phyloP scores from a whole-genome alignment of 2,888 invertebrate species.

The Liopterus haemorrhoidalis region DNA sequence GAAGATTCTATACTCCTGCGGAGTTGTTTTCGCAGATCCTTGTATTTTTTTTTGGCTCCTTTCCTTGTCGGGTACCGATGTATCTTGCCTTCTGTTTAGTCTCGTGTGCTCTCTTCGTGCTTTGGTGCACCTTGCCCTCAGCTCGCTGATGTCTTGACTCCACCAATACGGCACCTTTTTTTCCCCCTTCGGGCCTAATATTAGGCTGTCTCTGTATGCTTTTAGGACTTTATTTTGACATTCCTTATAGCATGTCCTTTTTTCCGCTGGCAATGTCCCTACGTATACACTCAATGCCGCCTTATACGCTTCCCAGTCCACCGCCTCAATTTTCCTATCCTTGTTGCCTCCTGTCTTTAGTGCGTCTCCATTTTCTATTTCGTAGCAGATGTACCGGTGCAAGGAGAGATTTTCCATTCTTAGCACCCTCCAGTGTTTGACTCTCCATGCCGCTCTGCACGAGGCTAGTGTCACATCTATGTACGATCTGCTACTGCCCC shows the following conservation, averaged over 20 bases:
- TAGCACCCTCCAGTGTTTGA: neutral
- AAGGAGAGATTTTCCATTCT: neutral
- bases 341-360: neutral
- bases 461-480: neutral
- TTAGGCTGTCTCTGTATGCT: too few relatives aligned
- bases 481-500: neutral
- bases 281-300: too few relatives aligned
- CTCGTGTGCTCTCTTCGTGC: neutral
- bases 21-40: neutral
- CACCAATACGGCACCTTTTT: constrained; percentile 6
- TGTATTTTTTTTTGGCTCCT: neutral
- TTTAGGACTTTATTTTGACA: neutral
- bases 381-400: constrained; percentile 4
- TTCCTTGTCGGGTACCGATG: neutral
- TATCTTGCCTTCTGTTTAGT: neutral
- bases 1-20: neutral
- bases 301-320: too few relatives aligned
- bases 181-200: neutral
- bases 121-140: neutral
- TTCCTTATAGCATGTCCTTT: too few relatives aligned
- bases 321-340: too few relatives aligned
- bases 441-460: neutral
- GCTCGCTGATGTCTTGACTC: neutral
- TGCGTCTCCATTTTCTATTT: neutral
- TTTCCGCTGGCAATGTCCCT: too few relatives aligned